Evolutionary conservation across 2,797 vertebrate genomes (phyloP), one percentile per base, ranked within the genome.

Genomic region (Anableps anableps): DNA sequence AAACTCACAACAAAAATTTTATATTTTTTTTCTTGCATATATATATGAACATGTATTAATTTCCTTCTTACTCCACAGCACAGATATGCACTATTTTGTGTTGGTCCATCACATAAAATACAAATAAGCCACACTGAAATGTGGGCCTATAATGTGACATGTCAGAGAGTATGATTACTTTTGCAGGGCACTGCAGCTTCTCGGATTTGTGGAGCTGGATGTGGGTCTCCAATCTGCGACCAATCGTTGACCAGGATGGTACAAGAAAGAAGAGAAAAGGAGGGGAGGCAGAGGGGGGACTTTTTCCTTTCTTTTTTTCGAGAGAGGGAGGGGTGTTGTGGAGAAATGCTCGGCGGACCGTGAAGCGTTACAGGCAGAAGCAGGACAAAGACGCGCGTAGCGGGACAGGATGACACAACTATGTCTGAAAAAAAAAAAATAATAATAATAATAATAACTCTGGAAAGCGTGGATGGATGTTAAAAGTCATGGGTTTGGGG

Each of bases 331-430:
- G 92, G 92, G 93, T 92, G 94, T 85, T 87, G 89, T 90, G 91
- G 89, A 85, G 89, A 87, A 93, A 92, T 92, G 94, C 87, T 92
- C 93, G 88, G 91, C 88, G 91, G 93, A 95, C 90, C 94, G 94
- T 95, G 95, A 95, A 95, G 92, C 93, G 91, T 90, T 93, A 93
- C 93, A 93, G 91, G 91, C 81, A 91, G 87, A 83, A 86, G 88
- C 79, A 81, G 83, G 93, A 93, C 92, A 95, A 94, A 95, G 95
- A 94, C 94, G 87, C 92, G 66, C 86, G 79, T 85, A 93, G 89
- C 88, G 87, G 92, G 86, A 85, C 89, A 75, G 84, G 88, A 75
- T 51, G 84, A 82, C 58, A 70, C 10, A 73, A 68, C 58, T 55
- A 77, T 76, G 60, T 36, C 60, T 73, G 72, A 7, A 47, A 71